Conservation (phyloP, 1,140 invertebrate genomes). For the Lethocerus indicus region DNA sequence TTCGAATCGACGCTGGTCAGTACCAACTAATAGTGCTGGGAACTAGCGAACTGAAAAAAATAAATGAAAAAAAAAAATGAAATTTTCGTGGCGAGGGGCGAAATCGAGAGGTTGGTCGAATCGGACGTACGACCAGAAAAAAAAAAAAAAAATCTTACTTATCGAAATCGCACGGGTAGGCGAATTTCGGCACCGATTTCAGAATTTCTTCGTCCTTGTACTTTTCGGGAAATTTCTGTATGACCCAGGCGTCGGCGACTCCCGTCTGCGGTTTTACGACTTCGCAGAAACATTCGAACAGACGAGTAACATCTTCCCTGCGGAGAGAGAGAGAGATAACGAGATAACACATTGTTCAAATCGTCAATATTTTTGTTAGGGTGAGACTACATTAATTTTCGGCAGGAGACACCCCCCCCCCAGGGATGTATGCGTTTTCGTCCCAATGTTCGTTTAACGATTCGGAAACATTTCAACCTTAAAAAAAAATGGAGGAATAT, state of each 20-base stretch:
- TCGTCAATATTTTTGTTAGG: no score
- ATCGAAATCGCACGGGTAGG: slow-evolving; percentile 65
- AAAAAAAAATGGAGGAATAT: no score
- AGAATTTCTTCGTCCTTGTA: slow-evolving; percentile 60
- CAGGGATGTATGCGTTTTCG: no score
- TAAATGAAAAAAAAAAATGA: background rate
- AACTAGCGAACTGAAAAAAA: slow-evolving; percentile 41
- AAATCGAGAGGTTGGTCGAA: background rate
- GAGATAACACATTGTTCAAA: no score
- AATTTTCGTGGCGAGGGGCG: background rate
- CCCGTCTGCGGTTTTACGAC: slow-evolving; percentile 41
- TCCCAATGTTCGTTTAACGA: no score
- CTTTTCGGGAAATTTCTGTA: slow-evolving; percentile 56
- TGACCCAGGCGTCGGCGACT: slow-evolving; percentile 43
- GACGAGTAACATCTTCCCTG: slow-evolving; percentile 60
- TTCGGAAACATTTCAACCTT: no score
- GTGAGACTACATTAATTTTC: no score
- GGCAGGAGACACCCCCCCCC: no score
- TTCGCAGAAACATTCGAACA: slow-evolving; percentile 74
- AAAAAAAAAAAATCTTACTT: slow-evolving; percentile 35
- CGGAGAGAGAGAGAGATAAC: no score
- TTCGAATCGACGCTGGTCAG: slow-evolving; percentile 83
- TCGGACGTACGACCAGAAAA: slow-evolving; percentile 7
- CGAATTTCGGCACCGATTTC: slow-evolving; percentile 65
- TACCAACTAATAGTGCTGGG: slow-evolving; percentile 86